Base-by-base conservation (phyloP, 2,888 invertebrate genomes). In the Limnephilus lunatus region DNA sequence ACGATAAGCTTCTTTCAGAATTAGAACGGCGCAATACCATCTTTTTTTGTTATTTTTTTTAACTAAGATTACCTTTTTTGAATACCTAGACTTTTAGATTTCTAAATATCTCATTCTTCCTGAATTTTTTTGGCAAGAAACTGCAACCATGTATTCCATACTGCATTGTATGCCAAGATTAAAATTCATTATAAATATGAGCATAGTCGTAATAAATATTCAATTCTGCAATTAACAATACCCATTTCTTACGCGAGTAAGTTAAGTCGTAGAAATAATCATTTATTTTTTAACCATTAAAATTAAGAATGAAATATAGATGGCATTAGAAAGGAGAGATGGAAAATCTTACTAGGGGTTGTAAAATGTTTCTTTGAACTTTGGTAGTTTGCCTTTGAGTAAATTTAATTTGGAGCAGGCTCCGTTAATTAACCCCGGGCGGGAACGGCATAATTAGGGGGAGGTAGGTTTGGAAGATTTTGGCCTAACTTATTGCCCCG, bases 371-470 rank as follows among this genome's bases (percentile, higher is more conserved):
- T 83, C 83, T 83, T 39, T 32, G 83, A 39, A 83, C 35, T 83
- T 35, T 31, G 83, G 35, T 32, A 39, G 83, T 83, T 83, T 83
- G 7, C 83, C 25, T 83, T 83, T 83, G 68, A 68, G 83, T 19
- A 83, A 83, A 83, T 83, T 83, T 83, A 83, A 83, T 83, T 83
- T 83, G 35, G 32, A 19, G 83, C 83, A 25, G 83, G 25, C 32
- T 35, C 44, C 44, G 85, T 86, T 86, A 86, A 86, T 86, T 86
- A 86, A 86, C 86, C 86, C 86, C 86, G 86, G 32, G 83, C 35
- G 35, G 83, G 68, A 68, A 68, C 68, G 68, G 68, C n/a, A 68
- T 25, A 68, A 68, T 68, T 68, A 68, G 68, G 83, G 25, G 83
- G 83, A 83, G 83, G 39, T 83, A n/a, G 35, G 35, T 86, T 86